Percentiles rank a stretch among this genome's conserved stretches.
Conservation (phyloP, 2,113 vertebrate species). For the Hoplias malabaricus region DNA sequence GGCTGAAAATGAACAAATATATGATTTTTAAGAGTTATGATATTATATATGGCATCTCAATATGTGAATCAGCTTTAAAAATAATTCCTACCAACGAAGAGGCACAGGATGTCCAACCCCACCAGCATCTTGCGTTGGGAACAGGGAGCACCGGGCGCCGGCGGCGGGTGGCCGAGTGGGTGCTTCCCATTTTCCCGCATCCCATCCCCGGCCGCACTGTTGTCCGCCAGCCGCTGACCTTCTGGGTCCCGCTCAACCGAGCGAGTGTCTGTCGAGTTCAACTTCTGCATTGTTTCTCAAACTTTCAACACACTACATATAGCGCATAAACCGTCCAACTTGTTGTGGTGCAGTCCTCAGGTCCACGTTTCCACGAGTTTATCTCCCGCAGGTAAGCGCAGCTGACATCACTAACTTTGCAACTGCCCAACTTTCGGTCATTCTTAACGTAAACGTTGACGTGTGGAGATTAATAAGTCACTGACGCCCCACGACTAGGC, state of each 20-base stretch:
- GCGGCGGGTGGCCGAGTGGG: conserved; percentile 37
- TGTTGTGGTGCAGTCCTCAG: background rate
- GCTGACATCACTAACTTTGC: background rate
- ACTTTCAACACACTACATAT: background rate
- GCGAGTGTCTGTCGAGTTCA: conserved; percentile 59
- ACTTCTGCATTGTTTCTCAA: conserved; percentile 71
- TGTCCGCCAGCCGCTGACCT: conserved; percentile 69
- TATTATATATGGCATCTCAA: too few relatives aligned
- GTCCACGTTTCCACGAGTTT: background rate
- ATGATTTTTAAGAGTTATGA: too few relatives aligned
- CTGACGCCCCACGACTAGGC: background rate
- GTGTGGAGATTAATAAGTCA: background rate
- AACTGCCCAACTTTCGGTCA: background rate
- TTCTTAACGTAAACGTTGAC: background rate
- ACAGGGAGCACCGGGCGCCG: conserved; percentile 58
- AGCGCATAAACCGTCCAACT: too few relatives aligned
- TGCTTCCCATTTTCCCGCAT: conserved; percentile 71
- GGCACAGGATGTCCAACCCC: conserved; percentile 74
- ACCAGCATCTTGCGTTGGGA: conserved; percentile 77
- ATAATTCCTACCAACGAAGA: conserved; percentile 70
- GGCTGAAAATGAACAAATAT: too few relatives aligned
- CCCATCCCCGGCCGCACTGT: conserved; percentile 62
- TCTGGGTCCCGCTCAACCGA: conserved; percentile 69
- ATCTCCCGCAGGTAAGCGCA: background rate
- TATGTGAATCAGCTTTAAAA: too few relatives aligned